These are phyloP conservation scores for Hyla sarda DNA, from an alignment of 2,113 vertebrate species.

Conservation along the genomic window DNA sequence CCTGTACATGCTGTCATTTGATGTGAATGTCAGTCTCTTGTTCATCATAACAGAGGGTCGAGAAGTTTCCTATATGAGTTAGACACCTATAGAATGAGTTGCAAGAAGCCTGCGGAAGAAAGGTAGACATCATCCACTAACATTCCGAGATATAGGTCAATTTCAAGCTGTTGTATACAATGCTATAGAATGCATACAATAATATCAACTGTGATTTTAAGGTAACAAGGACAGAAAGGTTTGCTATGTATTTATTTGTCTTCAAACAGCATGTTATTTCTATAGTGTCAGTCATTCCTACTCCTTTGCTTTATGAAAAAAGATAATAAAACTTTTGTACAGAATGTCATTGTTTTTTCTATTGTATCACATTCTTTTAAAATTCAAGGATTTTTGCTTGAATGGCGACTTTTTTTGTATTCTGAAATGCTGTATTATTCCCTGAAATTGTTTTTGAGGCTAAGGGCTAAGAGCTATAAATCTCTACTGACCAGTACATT, in stretches of 20 bases:
- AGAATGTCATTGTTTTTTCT: neutral
- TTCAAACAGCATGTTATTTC: neutral
- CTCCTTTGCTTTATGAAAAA: neutral
- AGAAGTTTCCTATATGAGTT: too few relatives aligned
- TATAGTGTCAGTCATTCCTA: neutral
- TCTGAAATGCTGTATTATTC: conserved; percentile 37
- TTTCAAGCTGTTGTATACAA: too few relatives aligned
- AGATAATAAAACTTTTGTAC: neutral
- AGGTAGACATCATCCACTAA: too few relatives aligned
- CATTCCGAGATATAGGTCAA: too few relatives aligned
- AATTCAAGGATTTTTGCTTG: conserved; percentile 19
- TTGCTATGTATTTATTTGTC: neutral
- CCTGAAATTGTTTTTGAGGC: conserved; percentile 50
- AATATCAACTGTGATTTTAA: too few relatives aligned
- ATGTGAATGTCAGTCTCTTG: too few relatives aligned
- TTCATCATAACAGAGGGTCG: too few relatives aligned
- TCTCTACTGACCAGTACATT: conserved; percentile 55
- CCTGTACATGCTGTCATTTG: too few relatives aligned
- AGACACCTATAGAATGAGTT: too few relatives aligned
- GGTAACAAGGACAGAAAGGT: neutral
- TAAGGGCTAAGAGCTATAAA: conserved; percentile 48
- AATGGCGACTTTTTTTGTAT: conserved; percentile 16
- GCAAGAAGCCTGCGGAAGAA: too few relatives aligned
- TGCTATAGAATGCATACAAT: too few relatives aligned
- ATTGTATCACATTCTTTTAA: neutral